Conservation (phyloP, 2,888 invertebrate genomes). For the Carpatolechia fugitivella region DNA sequence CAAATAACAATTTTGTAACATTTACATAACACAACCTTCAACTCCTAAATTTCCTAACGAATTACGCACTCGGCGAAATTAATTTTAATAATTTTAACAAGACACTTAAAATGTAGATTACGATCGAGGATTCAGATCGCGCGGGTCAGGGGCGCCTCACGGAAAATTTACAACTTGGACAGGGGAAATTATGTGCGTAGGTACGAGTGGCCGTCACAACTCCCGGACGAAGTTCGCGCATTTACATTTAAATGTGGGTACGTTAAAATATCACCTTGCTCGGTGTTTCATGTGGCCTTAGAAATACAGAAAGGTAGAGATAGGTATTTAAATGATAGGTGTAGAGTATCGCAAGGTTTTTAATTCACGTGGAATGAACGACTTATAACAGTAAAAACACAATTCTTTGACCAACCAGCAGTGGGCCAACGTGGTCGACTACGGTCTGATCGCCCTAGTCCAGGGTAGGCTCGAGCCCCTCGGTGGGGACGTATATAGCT, state of each 20-base stretch:
- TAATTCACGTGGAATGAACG: too few species aligned
- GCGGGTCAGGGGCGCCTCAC: conserved; percentile 39
- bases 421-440: too few species aligned
- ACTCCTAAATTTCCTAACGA: background rate
- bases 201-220: conserved; percentile 45
- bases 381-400: too few species aligned
- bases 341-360: too few species aligned
- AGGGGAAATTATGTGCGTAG: conserved; percentile 64
- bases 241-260: conserved; percentile 70
- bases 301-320: too few species aligned
- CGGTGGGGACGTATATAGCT: too few species aligned
- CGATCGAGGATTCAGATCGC: conserved; percentile 55
- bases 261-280: conserved; percentile 66
- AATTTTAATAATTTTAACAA: conserved; percentile 39
- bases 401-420: too few species aligned
- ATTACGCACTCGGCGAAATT: conserved; percentile 28
- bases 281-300: conserved; percentile 19
- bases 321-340: too few species aligned
- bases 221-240: conserved; percentile 61
- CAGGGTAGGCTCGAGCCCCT: too few species aligned
- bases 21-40: background rate
- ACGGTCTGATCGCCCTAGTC: too few species aligned
- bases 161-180: conserved; percentile 63
- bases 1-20: too few species aligned
- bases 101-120: conserved; percentile 53